Evolutionary conservation across 2,888 invertebrate genomes (phyloP), one percentile per base, ranked within the genome.

Genomic region (Latheticus oryzae): DNA sequence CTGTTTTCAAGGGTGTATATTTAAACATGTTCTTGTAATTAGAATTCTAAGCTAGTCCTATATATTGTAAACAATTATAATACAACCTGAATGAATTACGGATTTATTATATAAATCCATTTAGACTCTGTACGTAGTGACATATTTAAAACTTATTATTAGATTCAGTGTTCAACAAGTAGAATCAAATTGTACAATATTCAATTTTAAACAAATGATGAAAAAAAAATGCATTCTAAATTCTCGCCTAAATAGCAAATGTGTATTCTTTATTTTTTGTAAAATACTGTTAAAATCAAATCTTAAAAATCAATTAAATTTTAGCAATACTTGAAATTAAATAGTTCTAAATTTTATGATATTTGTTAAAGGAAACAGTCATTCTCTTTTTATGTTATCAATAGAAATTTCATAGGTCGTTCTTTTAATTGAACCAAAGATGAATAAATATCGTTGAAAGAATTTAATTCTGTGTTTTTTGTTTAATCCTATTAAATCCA

Each of bases 211-310:
- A 42, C n/a, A 40, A 58, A 52, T 33, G 47, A 56, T 47, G 47
- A n/a, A 50, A 53, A 65, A 73, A 47, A 43, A 55, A 28, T 60
- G 51, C 71, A 75, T 75, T 76, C 75, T 75, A 76, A 75, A 76
- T 70, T 73, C 68, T 73, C 73, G 75, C 76, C 75, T 75, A 68
- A 68, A 72, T 72, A 73, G 71, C 60, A 68, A 67, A 69, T 63
- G 64, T 64, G 64, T 50, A 50, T 50, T 28, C 19, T 50, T 71
- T 70, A 70, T 73, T 73, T 73, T 73, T 69, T 71, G 70, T 70
- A 70, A 69, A 61, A 57, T 21, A 54, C 62, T 61, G 57, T 64
- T 55, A 57, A n/a, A 66, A 63, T 63, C 61, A 64, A 65, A 64
- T 62, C 51, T 63, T n/a, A 61, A 65, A 53, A 63, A 64, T 61